Conservation (phyloP, 2,888 invertebrate genomes). For the Tetrapedia diversipes region DNA sequence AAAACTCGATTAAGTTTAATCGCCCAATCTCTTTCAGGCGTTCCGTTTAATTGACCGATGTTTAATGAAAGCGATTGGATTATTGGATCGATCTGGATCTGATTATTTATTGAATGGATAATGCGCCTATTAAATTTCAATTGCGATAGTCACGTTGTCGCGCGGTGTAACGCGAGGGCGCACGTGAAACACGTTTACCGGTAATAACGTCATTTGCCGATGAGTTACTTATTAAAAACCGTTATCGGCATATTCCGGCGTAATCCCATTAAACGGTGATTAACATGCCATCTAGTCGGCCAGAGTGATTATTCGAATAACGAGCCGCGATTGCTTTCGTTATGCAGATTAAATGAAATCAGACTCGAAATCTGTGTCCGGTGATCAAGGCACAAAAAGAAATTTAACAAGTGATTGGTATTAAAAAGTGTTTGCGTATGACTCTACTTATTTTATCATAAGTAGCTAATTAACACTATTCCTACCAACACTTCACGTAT, state of each 20-base stretch:
- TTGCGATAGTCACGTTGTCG: slow-evolving; percentile 41
- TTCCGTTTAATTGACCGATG: slow-evolving; percentile 39
- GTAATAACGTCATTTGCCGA: slow-evolving; percentile 53
- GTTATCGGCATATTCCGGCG: slow-evolving; percentile 33
- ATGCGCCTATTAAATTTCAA: slow-evolving; percentile 56
- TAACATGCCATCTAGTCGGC: slow-evolving; percentile 42
- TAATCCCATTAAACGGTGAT: slow-evolving; percentile 53
- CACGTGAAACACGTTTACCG: slow-evolving; percentile 26
- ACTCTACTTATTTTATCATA: too few species aligned
- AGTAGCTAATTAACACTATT: too few species aligned
- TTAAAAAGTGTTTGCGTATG: neutral
- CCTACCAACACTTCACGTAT: too few species aligned
- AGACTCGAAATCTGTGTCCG: neutral
- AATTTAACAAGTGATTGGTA: neutral
- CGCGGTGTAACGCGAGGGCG: slow-evolving; percentile 16
- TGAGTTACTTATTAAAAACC: slow-evolving; percentile 57
- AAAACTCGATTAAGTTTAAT: slow-evolving; percentile 9
- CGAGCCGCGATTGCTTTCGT: slow-evolving; percentile 1
- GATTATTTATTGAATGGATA: slow-evolving; percentile 61
- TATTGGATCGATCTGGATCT: slow-evolving; percentile 46
- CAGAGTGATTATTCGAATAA: slow-evolving; percentile 28
- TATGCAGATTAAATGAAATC: neutral
- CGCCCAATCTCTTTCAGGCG: slow-evolving; percentile 5
- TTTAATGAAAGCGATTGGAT: slow-evolving; percentile 46
- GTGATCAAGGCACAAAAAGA: neutral